phyloP scores from a whole-genome alignment of 92 coral and sea anemone species.

The Siderastrea radians region DNA sequence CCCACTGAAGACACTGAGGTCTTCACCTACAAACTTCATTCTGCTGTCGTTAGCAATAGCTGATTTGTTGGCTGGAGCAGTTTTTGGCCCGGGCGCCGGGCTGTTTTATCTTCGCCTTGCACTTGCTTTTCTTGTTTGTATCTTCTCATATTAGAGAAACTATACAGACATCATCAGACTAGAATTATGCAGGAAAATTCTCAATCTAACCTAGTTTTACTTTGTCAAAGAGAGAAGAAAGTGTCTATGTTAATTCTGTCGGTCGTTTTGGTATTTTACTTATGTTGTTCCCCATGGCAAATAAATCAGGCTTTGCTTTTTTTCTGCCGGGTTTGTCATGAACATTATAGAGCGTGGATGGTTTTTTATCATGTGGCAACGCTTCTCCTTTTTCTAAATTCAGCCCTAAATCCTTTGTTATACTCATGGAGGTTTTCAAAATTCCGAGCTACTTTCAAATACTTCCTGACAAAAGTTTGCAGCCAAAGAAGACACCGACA shows the following conservation, averaged over 20 bases:
- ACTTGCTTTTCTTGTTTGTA: background rate
- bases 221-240: slow-evolving; percentile 35
- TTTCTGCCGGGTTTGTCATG: slow-evolving; percentile 23
- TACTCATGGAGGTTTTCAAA: slow-evolving; percentile 49
- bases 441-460: slow-evolving; percentile 33
- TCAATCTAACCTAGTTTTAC: background rate
- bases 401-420: slow-evolving; percentile 35
- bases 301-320: background rate
- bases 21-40: background rate
- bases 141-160: background rate
- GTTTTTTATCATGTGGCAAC: background rate
- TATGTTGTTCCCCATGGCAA: slow-evolving; percentile 26
- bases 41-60: background rate
- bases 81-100: background rate
- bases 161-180: background rate
- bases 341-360: background rate
- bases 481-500: background rate
- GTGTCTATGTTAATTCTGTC: slow-evolving; percentile 15
- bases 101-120: background rate
- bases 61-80: slow-evolving; percentile 1
- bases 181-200: background rate
- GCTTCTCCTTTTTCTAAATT: slow-evolving; percentile 1
- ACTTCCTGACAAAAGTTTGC: background rate
- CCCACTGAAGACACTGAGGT: background rate
- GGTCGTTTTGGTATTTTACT: slow-evolving; percentile 8